A percentile compares a stretch with the other conserved stretches of the same genome.
phyloP scores from a whole-genome alignment of 2,113 vertebrate species.

The Ciconia boyciana region DNA sequence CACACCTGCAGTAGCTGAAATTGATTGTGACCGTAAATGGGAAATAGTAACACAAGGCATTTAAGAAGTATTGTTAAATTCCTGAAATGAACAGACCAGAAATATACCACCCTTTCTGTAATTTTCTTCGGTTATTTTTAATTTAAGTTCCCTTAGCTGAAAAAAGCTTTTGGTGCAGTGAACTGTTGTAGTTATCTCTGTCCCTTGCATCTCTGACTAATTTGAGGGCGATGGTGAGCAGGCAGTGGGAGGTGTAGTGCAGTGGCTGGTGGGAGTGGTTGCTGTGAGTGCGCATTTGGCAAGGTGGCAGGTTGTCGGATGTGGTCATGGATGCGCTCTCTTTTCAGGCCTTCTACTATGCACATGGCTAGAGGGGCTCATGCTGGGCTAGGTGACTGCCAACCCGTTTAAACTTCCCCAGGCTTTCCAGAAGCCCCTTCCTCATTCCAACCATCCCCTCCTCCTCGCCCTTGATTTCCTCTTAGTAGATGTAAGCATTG shows the following conservation, averaged over 20 bases:
- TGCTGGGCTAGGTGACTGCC: not conserved
- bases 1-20: not conserved
- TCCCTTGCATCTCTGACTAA: not conserved
- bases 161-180: not conserved
- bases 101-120: not conserved
- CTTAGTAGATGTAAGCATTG: fast-evolving
- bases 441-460: not conserved
- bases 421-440: not conserved
- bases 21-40: not conserved
- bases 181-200: not conserved
- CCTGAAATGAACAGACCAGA: not conserved
- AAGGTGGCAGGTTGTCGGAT: not conserved
- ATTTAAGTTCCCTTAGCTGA: not conserved
- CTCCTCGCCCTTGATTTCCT: not conserved
- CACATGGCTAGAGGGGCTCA: not conserved
- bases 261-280: not conserved
- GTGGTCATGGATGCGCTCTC: fast-evolving
- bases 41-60: not conserved
- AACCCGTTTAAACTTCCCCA: not conserved
- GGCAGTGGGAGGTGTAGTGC: not conserved
- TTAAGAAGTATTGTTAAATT: not conserved
- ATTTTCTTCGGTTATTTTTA: not conserved
- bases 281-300: fast-evolving
- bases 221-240: not conserved
- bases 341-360: not conserved